These are phyloP conservation scores for Delia radicum DNA, from an alignment of 1,140 invertebrate species.

Conservation along the genomic window DNA sequence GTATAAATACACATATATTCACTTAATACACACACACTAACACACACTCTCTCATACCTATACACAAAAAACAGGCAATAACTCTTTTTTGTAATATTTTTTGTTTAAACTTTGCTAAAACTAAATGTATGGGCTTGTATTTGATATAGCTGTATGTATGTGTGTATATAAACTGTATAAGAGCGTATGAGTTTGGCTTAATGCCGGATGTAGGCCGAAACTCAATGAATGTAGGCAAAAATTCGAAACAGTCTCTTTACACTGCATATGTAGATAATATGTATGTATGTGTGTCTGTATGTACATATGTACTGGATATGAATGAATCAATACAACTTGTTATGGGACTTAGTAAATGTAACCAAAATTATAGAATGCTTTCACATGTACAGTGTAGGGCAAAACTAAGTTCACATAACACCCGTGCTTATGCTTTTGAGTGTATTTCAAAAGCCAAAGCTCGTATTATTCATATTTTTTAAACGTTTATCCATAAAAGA, in stretches of 20 bases:
- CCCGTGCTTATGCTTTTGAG: too few species aligned
- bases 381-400: too few species aligned
- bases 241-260: constrained; percentile 2
- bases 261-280: neutral
- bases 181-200: neutral
- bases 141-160: neutral
- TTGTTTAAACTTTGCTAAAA: neutral
- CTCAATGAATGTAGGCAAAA: constrained; percentile 11
- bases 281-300: neutral
- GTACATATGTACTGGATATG: neutral
- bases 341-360: neutral
- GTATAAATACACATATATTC: neutral
- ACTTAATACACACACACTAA: neutral
- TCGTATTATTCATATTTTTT: too few species aligned
- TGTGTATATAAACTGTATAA: neutral
- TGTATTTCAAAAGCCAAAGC: too few species aligned
- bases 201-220: neutral
- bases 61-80: neutral
- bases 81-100: constrained; percentile 12
- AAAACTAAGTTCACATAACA: too few species aligned
- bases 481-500: too few species aligned
- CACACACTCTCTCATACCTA: neutral
- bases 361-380: neutral
- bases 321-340: constrained; percentile 7
- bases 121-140: neutral